Evolutionary conservation across 2,797 vertebrate species (phyloP).

Genomic region (Garrulus glandarius): DNA sequence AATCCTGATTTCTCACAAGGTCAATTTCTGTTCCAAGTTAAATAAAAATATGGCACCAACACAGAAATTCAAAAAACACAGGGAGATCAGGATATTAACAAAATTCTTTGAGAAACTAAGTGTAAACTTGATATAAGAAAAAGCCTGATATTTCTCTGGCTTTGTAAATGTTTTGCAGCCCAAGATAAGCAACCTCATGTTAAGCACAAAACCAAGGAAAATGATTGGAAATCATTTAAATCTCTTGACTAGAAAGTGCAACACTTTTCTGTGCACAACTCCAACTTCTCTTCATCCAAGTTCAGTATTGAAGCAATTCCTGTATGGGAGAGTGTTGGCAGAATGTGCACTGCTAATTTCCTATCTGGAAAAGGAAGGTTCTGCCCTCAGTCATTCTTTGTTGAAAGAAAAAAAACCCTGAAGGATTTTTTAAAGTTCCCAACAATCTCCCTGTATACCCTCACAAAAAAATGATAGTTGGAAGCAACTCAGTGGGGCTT

Average conservation of each 20-base stretch:
- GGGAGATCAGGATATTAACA: neutral
- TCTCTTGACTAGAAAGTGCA: neutral
- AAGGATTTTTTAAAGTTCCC: neutral
- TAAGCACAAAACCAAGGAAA: neutral
- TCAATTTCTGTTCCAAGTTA: neutral
- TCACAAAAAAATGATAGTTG: neutral
- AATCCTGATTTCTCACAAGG: accelerated
- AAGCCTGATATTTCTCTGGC: neutral
- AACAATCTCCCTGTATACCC: neutral
- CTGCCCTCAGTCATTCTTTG: neutral
- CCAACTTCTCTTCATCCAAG: neutral
- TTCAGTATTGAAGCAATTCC: neutral
- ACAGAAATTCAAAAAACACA: neutral
- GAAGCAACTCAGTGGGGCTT: neutral
- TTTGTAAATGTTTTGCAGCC: neutral
- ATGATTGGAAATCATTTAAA: accelerated
- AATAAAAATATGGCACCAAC: neutral
- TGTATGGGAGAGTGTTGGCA: neutral
- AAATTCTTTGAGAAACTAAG: neutral
- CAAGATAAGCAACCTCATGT: neutral
- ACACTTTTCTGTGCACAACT: neutral
- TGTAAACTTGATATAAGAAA: neutral
- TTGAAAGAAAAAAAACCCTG: neutral
- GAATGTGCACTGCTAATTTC: neutral
- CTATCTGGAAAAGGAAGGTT: neutral